These are phyloP conservation scores for Rhinoraja longicauda DNA, from an alignment of 2,797 vertebrate genomes.

Conservation along the genomic window DNA sequence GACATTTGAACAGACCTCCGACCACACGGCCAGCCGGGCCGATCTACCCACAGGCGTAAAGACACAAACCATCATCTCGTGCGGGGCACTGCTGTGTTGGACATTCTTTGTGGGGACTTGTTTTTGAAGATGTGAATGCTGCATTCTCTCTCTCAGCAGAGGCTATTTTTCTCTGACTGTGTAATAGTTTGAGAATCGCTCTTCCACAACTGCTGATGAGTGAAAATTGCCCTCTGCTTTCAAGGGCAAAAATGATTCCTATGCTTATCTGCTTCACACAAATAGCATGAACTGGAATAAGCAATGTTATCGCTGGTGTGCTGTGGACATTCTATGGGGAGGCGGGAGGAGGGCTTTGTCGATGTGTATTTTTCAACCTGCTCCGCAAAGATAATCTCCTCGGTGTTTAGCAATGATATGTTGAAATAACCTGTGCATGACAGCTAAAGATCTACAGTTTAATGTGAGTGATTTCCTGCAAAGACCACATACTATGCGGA, in stretches of 20 bases:
- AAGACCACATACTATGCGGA: background rate
- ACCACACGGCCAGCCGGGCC: no score
- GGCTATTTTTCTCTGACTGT: background rate
- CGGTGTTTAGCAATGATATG: background rate
- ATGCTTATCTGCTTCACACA: background rate
- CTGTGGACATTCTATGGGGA: background rate
- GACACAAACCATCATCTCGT: background rate
- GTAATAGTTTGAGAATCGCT: background rate
- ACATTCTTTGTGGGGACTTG: background rate
- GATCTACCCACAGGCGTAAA: no score
- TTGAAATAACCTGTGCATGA: background rate
- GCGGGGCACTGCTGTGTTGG: background rate
- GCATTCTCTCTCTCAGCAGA: background rate
- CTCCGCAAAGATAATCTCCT: background rate
- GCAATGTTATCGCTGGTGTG: background rate
- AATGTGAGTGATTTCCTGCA: background rate
- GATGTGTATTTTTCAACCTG: background rate
- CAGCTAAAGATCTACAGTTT: background rate
- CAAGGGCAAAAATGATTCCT: background rate
- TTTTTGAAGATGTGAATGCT: background rate
- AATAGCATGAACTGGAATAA: background rate
- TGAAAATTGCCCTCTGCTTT: background rate
- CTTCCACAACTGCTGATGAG: background rate
- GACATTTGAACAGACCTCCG: no score
- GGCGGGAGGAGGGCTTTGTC: background rate